Evolutionary conservation across 2,888 invertebrate species (phyloP).

Genomic region (Argyresthia goedartella): DNA sequence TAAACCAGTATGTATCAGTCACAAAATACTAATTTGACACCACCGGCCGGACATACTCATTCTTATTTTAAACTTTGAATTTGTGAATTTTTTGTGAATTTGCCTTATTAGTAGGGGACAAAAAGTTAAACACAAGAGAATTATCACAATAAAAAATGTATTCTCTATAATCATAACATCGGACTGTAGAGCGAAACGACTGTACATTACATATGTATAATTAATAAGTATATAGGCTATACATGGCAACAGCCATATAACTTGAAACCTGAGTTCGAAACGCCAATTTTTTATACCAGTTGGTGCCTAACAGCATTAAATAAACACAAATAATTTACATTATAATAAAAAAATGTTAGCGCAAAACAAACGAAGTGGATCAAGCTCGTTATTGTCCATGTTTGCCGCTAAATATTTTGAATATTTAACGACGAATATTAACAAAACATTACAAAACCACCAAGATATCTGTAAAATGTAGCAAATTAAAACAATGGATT

Average conservation of each 20-base stretch:
- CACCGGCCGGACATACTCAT: no score
- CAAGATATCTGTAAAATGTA: no score
- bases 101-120: neutral
- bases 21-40: no score
- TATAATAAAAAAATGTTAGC: neutral
- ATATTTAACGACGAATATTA: neutral
- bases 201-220: conserved; percentile 30
- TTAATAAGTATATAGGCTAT: conserved; percentile 23
- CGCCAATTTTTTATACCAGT: neutral
- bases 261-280: conserved; percentile 1
- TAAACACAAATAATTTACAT: neutral
- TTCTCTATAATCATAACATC: conserved; percentile 64
- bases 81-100: neutral
- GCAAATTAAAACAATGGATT: no score
- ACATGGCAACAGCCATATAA: conserved; percentile 6
- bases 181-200: conserved; percentile 50
- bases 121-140: neutral
- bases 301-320: neutral
- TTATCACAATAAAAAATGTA: conserved; percentile 68
- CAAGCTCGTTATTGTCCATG: no score
- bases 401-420: no score
- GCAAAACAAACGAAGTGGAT: neutral
- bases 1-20: no score
- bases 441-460: no score
- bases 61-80: no score